Base-by-base conservation (phyloP, 2,888 invertebrate genomes). In the Papilio demoleus region DNA sequence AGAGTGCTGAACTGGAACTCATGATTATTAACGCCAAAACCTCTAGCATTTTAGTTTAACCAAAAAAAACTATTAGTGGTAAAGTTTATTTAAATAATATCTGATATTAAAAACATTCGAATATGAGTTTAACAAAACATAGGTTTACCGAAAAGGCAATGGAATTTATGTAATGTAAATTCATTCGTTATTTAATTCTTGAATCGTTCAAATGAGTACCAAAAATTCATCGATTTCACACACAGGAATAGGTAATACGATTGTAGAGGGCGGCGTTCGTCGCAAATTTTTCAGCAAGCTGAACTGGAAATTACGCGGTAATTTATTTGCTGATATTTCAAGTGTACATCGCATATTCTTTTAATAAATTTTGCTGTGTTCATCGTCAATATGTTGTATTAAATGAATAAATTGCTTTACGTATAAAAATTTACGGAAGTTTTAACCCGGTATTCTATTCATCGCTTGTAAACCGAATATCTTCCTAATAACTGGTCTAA, bases 281-380 rank as follows among this genome's bases (percentile, higher is more conserved):
- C 63, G 63, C 45, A 63, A 63, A 63, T 63, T 63, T 63, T 63
- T 63, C 63, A 63, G 63, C 36, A 50, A 36, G 14, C 19, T 63
- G 63, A 63, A 63, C 63, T 63, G 63, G 63, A 63, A 63, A 36
- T 63, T 63, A 34, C n/a, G 34, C 47, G 14, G 50, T 63, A 63
- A 63, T 63, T 63, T 63, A 50, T 63, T 63, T 63, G 47, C 22
- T 50, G 63, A 34, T n/a, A 63, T 36, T 63, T 63, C 50, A 50
- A 36, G 22, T 63, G 36, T 19, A 63, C 47, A 36, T 34, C 36
- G 34, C 19, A 14, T 22, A 9, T 27, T 31, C n/a, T n/a, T 27
- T 31, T 11, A 53, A 53, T 31, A 12, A 31, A 3, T 53, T 31
- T 2, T 53, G 31, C 2, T 53, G n/a, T 53, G 17, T 53, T n/a